Evolutionary conservation across 2,797 vertebrate species (phyloP), one percentile per base, ranked within the genome.

Genomic region (Poeciliopsis infans): DNA sequence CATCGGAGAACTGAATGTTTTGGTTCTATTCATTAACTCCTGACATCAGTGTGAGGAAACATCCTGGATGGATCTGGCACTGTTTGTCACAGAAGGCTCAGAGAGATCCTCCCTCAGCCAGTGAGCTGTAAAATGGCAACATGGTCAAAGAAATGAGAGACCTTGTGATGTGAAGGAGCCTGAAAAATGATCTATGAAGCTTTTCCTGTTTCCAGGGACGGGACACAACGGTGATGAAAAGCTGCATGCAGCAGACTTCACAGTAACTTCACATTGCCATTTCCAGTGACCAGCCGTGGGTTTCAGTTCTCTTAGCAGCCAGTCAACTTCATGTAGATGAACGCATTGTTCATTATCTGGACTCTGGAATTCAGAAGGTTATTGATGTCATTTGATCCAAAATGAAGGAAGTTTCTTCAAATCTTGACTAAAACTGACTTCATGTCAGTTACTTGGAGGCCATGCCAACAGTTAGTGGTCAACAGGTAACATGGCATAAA

Each of bases 101-200:
- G 57, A 16, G n/a, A 59, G 28, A 33, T 61, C 57, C 57, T 61
- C 57, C 28, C 28, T 10, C 15, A 31, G 57, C 57, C 31, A 61
- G 57, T 61, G 57, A 28, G 68, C 68, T 70, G 68, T 70, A 70
- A 70, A 70, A 70, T 45, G 41, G 39, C 41, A n/a, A n/a, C 41
- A 41, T 28, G 23, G 23, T 28, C 68, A 23, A 45, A 45, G 43
- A 41, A 69, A 69, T 41, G 92, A 86, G 81, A 85, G 81, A 85
- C 86, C 87, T 92, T 86, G 81, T 72, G 91, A 85, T 86, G 80
- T 89, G 87, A 89, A 83, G 87, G 77, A 84, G 82, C 87, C 85
- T 74, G 64, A 92, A 92, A 85, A 93, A 91, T 93, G 86, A 87
- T 85, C 78, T 72, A 87, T 87, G 88, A 91, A 91, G 77, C 70